Percentiles rank a stretch among this genome's conserved stretches.
These are phyloP conservation scores for Phrynocephalus vlangalii DNA, from an alignment of 2,797 vertebrate genomes.

Conservation along the genomic window DNA sequence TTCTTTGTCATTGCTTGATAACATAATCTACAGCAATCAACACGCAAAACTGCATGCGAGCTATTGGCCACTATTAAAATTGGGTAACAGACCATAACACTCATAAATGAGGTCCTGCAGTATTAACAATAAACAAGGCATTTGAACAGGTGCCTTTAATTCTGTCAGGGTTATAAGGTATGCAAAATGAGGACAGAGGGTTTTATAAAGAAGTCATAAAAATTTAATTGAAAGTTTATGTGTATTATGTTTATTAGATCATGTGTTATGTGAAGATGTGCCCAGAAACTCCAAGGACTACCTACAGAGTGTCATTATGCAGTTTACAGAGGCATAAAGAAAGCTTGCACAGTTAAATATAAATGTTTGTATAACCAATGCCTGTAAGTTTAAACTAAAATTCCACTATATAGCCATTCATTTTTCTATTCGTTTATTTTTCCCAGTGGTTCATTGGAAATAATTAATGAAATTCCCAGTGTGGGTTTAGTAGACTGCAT, in stretches of 20 bases:
- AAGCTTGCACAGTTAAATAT: not conserved
- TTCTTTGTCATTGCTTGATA: not conserved
- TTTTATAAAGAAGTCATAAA: slow-evolving; percentile 68
- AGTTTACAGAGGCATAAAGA: not conserved
- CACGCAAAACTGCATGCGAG: slow-evolving; percentile 3
- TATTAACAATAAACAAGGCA: slow-evolving; percentile 58
- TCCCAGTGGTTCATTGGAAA: not conserved
- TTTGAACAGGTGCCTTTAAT: slow-evolving; percentile 66
- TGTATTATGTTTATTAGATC: slow-evolving; percentile 45
- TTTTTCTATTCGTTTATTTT: not conserved
- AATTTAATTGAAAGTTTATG: slow-evolving; percentile 65
- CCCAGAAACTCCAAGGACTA: not conserved
- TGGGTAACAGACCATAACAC: slow-evolving; percentile 65
- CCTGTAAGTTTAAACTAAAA: not conserved
- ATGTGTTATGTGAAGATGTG: not conserved
- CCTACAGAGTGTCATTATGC: not conserved
- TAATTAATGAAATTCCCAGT: too few species aligned
- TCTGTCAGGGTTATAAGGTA: slow-evolving; percentile 55
- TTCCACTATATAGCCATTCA: not conserved
- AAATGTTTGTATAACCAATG: not conserved
- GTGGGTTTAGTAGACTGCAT: too few species aligned
- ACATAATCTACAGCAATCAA: slow-evolving; percentile 17
- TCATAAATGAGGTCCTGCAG: slow-evolving; percentile 69
- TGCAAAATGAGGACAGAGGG: slow-evolving; percentile 58
- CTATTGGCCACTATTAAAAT: slow-evolving; percentile 57